Evolutionary conservation across 2,888 invertebrate genomes (phyloP), one percentile per base, ranked within the genome.

Genomic region (Drosophila helvetica): DNA sequence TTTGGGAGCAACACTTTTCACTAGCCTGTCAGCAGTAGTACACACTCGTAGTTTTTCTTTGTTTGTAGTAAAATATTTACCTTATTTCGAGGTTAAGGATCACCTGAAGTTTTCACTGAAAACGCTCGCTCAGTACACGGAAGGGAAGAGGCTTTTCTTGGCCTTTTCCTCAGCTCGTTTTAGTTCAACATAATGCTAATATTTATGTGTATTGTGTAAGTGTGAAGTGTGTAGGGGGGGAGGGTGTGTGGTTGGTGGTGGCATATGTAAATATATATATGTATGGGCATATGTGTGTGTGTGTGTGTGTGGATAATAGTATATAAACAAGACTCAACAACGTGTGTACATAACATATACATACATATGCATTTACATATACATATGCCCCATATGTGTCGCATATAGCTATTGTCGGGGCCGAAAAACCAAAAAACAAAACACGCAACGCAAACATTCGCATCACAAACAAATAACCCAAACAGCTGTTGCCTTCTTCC

Each of bases 241-340:
- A 17, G 52, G 33, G 6, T 53, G 52, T 54, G 17, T 2, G 19
- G 19, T 19, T 43, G 25, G 15, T 48, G 27, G 63, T 43, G 73
- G 53, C 65, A 54, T 70, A 58, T 75, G 59, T 75, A 42, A 48
- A 19, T 53, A 55, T 54, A 43, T 68, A 54, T 68, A 54, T 51
- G 45, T 43, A 55, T 55, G 33, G 53, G 43, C 50, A 54, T 62
- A 61, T 52, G 56, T 65, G 54, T 68, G 52, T 27, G 65, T 46
- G 42, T 78, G 19, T 62, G 69, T 55, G 63, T 70, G 75, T 68
- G 56, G 53, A 63, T 69, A 77, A 67, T 55, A 66, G n/a, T 74
- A 73, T 81, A 73, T 81, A 79, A 82, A 87, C 75, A 85, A 85
- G 86, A 87, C 75, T 87, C 87, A 82, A 85, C 82, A 82, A 87